Base-by-base conservation (phyloP, 2,113 vertebrate genomes). In the Nothocercus julius region DNA sequence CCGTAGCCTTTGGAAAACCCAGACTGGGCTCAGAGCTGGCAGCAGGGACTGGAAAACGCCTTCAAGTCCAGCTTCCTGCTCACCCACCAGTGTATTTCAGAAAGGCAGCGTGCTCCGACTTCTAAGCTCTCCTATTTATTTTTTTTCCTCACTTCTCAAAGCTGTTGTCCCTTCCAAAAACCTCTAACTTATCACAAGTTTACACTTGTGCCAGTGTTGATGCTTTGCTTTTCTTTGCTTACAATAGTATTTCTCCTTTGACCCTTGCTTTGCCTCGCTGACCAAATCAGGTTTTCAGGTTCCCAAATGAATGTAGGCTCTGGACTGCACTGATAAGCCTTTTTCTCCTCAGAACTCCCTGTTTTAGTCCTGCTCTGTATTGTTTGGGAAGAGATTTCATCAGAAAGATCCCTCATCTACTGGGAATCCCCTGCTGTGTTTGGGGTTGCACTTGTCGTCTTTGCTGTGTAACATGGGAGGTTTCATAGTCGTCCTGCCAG, bases 31-130 rank as follows among this genome's bases (percentile, higher is more conserved):
- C 51, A 5, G 4, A 3, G 27, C 20, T 30, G 70, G 67, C 34
- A 25, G 12, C 25, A 0, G 59, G 76, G 53, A 21, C 53, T 54
- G 27, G 54, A 56, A 56, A 17, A 30, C 28, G 18, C 54, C 28
- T 19, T 18, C 16, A 32, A 16, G 28, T 58, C 54, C 54, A 75
- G 53, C 59, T 92, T 19, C 32, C 76, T 45, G 62, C 44, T 19
- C 20, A 2, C 3, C 0, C 11, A 2, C 27, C 27, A 2, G 32
- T 6, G 17, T 70, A 74, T n/a, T 11, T 45, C 0, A 1, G 2
- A 2, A 44, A 44, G 3, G 4, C 25, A 0, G n/a, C 5, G 38
- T 24, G 63, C 64, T 61, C 62, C 42, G 14, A 0, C 20, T 19
- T 32, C 28, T 14, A 62, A 78, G 12, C 1, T 7, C n/a, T 22